Evolutionary conservation across 2,888 invertebrate species (phyloP), one percentile per base, ranked within the genome.

Genomic region (Hyppa rectilinea): DNA sequence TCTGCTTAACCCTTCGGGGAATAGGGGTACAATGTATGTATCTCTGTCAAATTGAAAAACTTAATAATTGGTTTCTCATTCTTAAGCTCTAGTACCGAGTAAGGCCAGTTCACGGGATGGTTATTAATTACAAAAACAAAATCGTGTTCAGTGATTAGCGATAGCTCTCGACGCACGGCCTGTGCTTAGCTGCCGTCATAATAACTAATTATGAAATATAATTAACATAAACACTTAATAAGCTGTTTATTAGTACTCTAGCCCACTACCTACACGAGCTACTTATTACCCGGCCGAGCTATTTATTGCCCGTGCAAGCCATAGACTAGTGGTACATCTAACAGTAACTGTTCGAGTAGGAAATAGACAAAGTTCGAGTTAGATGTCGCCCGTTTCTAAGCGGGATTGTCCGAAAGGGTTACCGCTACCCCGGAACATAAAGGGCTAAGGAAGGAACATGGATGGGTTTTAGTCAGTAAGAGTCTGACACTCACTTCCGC

Each of bases 161-260:
- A 75, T 45, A 40, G 14, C 26, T 47, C 20, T 29, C 45, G 26
- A 5, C 12, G 45, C 50, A 36, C 7, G 12, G 20, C 31, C 34
- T 2, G 20, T 29, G 36, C 43, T 29, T n/a, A 23, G 29, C 36
- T 43, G 31, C 49, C 29, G 10, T 23, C 26, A 43, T 34, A 36
- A 68, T 76, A 72, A 76, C 40, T 68, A 55, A 77, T 31, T 45
- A 70, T 43, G 34, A 72, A 77, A 58, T 72, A 77, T 34, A 58
- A 73, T 58, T 7, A 58, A 45, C 71, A 58, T 2, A n/a, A 38
- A 20, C 29, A 10, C 17, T 34, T 40, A 47, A n/a, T 78, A 58
- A 58, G 38, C 45, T 38, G 38, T 78, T 59, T 59, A 73, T 71
- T 36, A 38, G 52, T n/a, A 34, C 3, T 71, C 31, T 49, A 29